Percentiles rank a stretch among this genome's conserved stretches.
These are phyloP conservation scores for Drosophila mojavensis DNA, from an alignment of 1,140 invertebrate genomes.

Conservation along the genomic window DNA sequence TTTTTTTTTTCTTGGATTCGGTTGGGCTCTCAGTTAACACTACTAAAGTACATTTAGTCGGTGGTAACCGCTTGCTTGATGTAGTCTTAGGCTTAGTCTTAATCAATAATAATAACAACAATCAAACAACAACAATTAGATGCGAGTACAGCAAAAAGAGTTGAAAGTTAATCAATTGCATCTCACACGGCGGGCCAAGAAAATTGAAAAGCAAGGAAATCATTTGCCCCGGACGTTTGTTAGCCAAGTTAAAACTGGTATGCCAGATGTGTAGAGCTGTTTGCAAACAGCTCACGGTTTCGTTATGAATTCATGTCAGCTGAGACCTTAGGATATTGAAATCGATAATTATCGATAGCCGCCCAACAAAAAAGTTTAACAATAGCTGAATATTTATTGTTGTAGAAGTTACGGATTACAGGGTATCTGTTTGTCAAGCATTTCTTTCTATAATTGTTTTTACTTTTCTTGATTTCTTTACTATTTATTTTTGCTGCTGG, in stretches of 20 bases:
- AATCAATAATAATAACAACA: constrained; percentile 51
- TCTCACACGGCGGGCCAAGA: not conserved
- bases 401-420: not conserved
- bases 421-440: not conserved
- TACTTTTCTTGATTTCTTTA: not conserved
- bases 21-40: constrained; percentile 37
- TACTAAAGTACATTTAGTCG: constrained; percentile 63
- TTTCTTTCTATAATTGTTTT: not conserved
- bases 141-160: constrained; percentile 37
- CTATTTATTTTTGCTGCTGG: not conserved
- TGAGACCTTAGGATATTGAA: no score
- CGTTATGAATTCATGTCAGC: no score
- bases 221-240: no score
- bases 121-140: constrained; percentile 72
- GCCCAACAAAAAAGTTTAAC: not conserved
- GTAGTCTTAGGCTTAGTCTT: constrained; percentile 51
- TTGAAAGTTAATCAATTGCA: not conserved
- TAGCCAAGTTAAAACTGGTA: no score
- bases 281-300: no score
- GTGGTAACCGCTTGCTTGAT: constrained; percentile 64
- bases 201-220: constrained; percentile 6
- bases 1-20: not conserved
- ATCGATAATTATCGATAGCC: not conserved
- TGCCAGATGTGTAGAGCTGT: no score
- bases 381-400: no score